Evolutionary conservation across 2,888 invertebrate genomes (phyloP).

Genomic region (Zygaena filipendulae): DNA sequence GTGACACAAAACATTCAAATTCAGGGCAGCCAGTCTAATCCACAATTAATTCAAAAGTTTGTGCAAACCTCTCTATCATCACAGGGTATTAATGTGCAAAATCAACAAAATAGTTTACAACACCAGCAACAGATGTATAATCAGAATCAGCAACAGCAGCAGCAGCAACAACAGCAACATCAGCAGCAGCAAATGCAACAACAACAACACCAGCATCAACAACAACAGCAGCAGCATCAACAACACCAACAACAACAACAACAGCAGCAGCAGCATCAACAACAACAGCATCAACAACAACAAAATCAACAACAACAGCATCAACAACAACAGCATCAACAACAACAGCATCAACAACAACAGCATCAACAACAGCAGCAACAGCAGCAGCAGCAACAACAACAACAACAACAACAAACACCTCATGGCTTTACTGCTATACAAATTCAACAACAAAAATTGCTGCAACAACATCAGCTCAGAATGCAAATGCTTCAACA

Average conservation of each 20-base stretch:
- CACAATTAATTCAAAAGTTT: slow-evolving; percentile 51
- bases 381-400: slow-evolving; percentile 24
- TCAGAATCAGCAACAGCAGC: slow-evolving; percentile 24
- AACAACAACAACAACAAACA: slow-evolving; percentile 36
- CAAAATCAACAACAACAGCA: slow-evolving; percentile 33
- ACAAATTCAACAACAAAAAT: slow-evolving; percentile 63
- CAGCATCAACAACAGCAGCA: slow-evolving; percentile 23
- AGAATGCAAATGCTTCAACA: slow-evolving; percentile 59
- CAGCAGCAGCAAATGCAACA: slow-evolving; percentile 23
- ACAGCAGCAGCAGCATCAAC: slow-evolving; percentile 30
- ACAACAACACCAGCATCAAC: slow-evolving; percentile 20
- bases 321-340: slow-evolving; percentile 19
- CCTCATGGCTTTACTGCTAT: slow-evolving; percentile 57
- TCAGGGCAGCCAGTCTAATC: slow-evolving; percentile 45
- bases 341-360: slow-evolving; percentile 21
- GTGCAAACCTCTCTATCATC: slow-evolving; percentile 44
- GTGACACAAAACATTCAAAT: slow-evolving; percentile 55
- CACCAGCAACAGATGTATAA: slow-evolving; percentile 44
- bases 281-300: slow-evolving; percentile 19
- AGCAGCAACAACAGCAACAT: slow-evolving; percentile 28
- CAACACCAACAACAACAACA: slow-evolving; percentile 42
- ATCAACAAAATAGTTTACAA: slow-evolving; percentile 43
- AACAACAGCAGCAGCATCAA: slow-evolving; percentile 30
- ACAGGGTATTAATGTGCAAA: slow-evolving; percentile 37
- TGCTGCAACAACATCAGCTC: slow-evolving; percentile 68